Base-by-base conservation (phyloP, 2,113 vertebrate genomes). In the Toxostoma redivivum region DNA sequence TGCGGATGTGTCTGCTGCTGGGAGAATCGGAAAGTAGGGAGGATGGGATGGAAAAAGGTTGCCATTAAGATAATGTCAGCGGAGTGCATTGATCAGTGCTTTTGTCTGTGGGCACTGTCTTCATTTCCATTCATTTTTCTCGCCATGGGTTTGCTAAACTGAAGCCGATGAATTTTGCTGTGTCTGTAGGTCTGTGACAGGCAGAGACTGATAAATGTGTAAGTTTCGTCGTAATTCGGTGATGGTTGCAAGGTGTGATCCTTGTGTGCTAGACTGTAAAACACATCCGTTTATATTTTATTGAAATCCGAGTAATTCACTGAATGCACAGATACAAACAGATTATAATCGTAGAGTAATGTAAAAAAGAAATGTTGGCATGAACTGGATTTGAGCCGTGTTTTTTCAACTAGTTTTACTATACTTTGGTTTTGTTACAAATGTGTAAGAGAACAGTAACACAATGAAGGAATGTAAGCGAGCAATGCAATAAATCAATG, bases 71-170 rank as follows among this genome's bases (percentile, higher is more conserved):
- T 85, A 90, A 67, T 62, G 54, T 83, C 76, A 94, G 92, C 48
- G 51, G 94, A 86, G 78, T 60, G 82, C 85, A 21, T 67, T 86
- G 82, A 81, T 94, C 61, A 37, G 86, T 51, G 82, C 90, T 96
- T 96, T 85, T 96, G 93, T 96, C 88, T 96, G 82, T 76, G 72
- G 95, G 94, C 88, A 81, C 91, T 35, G 88, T 53, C 86, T 97
- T 89, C 54, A 8, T 93, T 83, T 73, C 90, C 69, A 37, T 81
- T 81, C 88, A 57, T 87, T 71, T 92, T 80, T 57, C 56, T 87
- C 88, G 91, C 87, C 81, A 9, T 38, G 91, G 88, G 79, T 81
- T 93, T 83, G 33, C 81, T 80, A 65, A 73, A 92, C 53, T 42
- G 86, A 23, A 93, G 56, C 62, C 42, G n/a, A 28, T 62, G 89